These are phyloP conservation scores for Eonycteris spelaea DNA, from an alignment of 2,113 vertebrate species.

Conservation along the genomic window DNA sequence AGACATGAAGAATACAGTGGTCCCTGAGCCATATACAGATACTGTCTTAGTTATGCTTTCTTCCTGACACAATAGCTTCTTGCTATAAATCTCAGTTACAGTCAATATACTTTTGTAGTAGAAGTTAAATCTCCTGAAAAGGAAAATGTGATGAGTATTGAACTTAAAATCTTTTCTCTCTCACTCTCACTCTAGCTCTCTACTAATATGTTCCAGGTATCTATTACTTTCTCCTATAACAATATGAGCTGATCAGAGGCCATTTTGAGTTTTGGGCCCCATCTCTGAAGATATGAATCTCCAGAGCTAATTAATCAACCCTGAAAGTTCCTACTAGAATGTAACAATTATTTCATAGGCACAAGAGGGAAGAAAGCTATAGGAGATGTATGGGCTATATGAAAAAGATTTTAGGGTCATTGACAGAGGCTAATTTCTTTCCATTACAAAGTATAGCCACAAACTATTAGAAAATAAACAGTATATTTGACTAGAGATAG, in stretches of 20 bases:
- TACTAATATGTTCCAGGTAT: not conserved
- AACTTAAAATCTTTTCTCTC: not conserved
- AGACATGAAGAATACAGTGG: not conserved
- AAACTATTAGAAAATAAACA: not conserved
- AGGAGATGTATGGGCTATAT: not conserved
- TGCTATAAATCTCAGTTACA: not conserved
- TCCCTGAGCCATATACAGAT: not conserved
- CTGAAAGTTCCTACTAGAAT: not conserved
- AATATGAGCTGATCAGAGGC: not conserved
- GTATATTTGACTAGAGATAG: conserved; percentile 20
- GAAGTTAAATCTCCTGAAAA: not conserved
- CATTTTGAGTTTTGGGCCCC: not conserved
- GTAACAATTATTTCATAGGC: not conserved
- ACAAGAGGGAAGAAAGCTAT: not conserved
- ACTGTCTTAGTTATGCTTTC: not conserved
- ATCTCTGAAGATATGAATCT: not conserved
- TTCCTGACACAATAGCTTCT: not conserved
- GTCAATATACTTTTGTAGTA: not conserved
- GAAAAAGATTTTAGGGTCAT: conserved; percentile 1
- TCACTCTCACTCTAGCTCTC: not conserved
- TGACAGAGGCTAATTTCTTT: conserved; percentile 4
- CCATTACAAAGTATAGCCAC: not conserved
- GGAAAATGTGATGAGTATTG: not conserved
- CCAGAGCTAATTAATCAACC: not conserved
- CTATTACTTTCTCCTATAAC: not conserved